Evolutionary conservation across 2,113 vertebrate genomes (phyloP).

Genomic region (Martes martes): DNA sequence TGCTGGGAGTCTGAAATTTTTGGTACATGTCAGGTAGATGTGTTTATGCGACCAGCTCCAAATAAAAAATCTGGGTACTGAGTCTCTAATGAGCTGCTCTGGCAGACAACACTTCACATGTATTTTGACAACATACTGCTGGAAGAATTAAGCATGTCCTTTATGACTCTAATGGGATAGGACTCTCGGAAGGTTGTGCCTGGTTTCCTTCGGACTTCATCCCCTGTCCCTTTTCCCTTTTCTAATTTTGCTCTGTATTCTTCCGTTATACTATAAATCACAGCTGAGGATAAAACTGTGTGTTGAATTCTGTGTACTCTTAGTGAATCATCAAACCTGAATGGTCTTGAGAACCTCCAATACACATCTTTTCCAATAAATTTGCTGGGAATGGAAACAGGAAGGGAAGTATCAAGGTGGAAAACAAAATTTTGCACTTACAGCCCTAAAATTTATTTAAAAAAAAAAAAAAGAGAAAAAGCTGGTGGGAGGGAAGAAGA

Average conservation of each 20-base stretch:
- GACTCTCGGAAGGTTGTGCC: not conserved
- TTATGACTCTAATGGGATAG: not conserved
- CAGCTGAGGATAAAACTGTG: not conserved
- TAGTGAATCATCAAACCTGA: not conserved
- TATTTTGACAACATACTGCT: not conserved
- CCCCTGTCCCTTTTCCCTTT: not conserved
- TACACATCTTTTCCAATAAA: not conserved
- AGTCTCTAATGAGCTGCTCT: not conserved
- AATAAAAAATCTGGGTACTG: not conserved
- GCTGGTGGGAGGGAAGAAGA: not conserved
- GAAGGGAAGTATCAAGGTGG: not conserved
- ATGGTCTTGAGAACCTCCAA: not conserved
- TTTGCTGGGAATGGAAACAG: not conserved
- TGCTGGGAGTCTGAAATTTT: not conserved
- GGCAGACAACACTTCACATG: too few relatives aligned
- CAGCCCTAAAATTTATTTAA: not conserved
- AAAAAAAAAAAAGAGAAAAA: not conserved
- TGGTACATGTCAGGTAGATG: not conserved
- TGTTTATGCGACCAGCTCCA: not conserved
- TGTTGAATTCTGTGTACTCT: not conserved
- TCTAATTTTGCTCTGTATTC: not conserved
- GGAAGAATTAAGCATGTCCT: not conserved
- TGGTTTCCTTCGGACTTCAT: not conserved
- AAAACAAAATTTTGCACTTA: not conserved
- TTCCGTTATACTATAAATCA: not conserved